Base-by-base conservation (phyloP, 1,140 invertebrate genomes). In the Lepeophtheirus salmonis region DNA sequence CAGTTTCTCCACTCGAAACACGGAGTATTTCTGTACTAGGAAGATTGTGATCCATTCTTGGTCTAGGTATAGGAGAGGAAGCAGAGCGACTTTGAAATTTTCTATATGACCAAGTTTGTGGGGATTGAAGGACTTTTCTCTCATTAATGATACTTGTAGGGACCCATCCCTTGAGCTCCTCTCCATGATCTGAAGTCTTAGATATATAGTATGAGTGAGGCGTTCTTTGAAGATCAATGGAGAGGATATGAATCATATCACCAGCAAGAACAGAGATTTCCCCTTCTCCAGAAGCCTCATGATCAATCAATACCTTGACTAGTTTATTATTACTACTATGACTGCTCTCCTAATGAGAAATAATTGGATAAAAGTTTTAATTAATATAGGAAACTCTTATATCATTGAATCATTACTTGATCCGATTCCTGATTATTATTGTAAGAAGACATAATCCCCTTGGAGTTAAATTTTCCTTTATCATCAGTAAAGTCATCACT, bases 391-490 rank as follows among this genome's bases (percentile, higher is more conserved):
- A n/a, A n/a, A n/a, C n/a, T n/a, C n/a, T n/a, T n/a, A n/a, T n/a
- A n/a, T n/a, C n/a, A n/a, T n/a, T n/a, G n/a, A n/a, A n/a, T n/a
- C n/a, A n/a, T n/a, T n/a, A n/a, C n/a, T n/a, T n/a, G n/a, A n/a
- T n/a, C n/a, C n/a, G n/a, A n/a, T n/a, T n/a, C n/a, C n/a, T n/a
- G n/a, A n/a, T n/a, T n/a, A n/a, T n/a, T n/a, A n/a, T n/a, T 41
- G 30, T 6, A 41, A 41, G 30, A 41, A n/a, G 6, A 6, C 30
- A 41, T 10, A 10, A 41, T 41, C 30, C 52, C 52, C 20, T 21
- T 54, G 52, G 52, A 24, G 20, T 24, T 20, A 13, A 54, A 54
- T 23, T 54, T 20, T n/a, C 52, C 52, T 54, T 54, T 54, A 17
- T 54, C 52, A 23, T 54, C 52, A 3, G 52, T 24, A 24, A 54